Percentiles rank a stretch among this genome's conserved stretches.
Evolutionary conservation across 2,797 vertebrate species (phyloP).

Genomic region (Taeniopygia guttata): DNA sequence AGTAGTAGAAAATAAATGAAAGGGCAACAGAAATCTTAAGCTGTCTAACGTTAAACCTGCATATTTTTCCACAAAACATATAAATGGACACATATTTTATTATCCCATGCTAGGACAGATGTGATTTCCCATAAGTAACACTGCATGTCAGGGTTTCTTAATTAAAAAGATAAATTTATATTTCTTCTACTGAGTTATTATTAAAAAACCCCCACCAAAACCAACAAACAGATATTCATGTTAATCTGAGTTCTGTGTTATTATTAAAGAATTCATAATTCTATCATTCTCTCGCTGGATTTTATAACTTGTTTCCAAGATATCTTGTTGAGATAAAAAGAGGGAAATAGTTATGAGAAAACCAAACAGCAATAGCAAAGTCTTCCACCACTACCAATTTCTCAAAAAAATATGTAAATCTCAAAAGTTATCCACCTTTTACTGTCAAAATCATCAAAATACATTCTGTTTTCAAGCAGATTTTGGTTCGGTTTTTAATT

Average conservation of each 20-base stretch:
- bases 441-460: background rate
- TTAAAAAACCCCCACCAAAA: too few relatives aligned
- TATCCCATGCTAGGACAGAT: background rate
- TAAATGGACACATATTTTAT: background rate
- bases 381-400: background rate
- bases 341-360: background rate
- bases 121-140: background rate
- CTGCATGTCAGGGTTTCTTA: background rate
- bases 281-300: background rate
- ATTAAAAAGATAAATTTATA: background rate
- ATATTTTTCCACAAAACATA: background rate
- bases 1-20: background rate
- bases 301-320: background rate
- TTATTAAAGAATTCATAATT: background rate
- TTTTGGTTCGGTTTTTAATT: background rate
- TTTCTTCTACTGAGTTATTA: background rate
- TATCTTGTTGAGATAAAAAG: background rate
- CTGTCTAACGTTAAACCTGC: rapidly evolving
- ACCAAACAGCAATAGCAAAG: background rate
- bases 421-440: background rate
- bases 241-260: background rate
- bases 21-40: background rate
- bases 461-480: background rate
- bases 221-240: background rate
- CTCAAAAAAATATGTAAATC: background rate